A percentile compares a stretch with the other conserved stretches of the same genome.
phyloP scores from a whole-genome alignment of 2,797 vertebrate genomes.

The Diplodus sargus region DNA sequence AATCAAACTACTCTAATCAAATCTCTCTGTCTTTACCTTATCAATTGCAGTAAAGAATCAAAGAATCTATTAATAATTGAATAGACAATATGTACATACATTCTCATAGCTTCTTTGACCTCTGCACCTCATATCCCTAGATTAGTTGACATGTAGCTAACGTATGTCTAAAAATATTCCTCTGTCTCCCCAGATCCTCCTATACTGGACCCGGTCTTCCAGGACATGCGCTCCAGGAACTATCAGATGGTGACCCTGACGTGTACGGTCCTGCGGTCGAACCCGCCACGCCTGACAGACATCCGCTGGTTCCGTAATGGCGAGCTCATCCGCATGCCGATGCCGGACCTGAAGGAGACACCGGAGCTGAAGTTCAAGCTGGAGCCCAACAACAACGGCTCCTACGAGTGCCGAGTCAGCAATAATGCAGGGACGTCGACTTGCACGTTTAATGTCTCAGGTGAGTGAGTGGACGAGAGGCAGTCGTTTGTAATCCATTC shows the following conservation, averaged over 20 bases:
- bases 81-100: too few species aligned
- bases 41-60: too few species aligned
- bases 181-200: constrained; percentile 86
- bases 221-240: constrained; percentile 90
- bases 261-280: constrained; percentile 91
- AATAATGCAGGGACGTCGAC: constrained; percentile 90
- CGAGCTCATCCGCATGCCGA: constrained; percentile 82
- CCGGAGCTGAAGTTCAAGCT: constrained; percentile 91
- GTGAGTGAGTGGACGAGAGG: constrained; percentile 79
- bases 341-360: constrained; percentile 86
- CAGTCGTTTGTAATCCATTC: background rate
- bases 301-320: constrained; percentile 92
- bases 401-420: constrained; percentile 92
- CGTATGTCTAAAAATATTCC: background rate
- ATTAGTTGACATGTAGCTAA: too few species aligned
- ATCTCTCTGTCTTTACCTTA: too few species aligned
- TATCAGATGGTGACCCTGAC: constrained; percentile 87
- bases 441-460: constrained; percentile 94
- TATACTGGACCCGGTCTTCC: constrained; percentile 90
- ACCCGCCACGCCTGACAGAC: constrained; percentile 89
- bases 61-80: too few species aligned
- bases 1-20: too few species aligned
- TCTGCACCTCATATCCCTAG: too few species aligned
- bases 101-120: too few species aligned
- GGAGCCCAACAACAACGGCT: constrained; percentile 89